Evolutionary conservation across 1,140 invertebrate genomes (phyloP).

Genomic region (Drosophila yakuba): DNA sequence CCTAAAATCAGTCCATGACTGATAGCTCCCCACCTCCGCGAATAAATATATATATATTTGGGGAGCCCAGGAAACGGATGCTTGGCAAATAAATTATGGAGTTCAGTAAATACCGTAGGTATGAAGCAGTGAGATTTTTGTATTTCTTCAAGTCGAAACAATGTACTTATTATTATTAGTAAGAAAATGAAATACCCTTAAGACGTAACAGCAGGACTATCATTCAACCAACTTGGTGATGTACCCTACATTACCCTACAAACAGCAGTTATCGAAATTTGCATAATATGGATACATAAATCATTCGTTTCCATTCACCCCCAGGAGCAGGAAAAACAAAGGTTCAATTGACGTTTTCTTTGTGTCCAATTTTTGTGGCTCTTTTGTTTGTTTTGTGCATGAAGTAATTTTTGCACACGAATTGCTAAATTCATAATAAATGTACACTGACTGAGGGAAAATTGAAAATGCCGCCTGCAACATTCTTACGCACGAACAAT

Average conservation of each 20-base stretch:
- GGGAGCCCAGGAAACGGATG: not conserved
- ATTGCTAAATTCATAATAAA: conserved; percentile 82
- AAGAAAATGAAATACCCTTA: too few relatives aligned
- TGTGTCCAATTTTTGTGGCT: conserved; percentile 41
- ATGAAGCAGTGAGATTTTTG: not conserved
- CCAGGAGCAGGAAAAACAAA: conserved; percentile 16
- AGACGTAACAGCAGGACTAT: too few relatives aligned
- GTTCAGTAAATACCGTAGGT: conserved; percentile 2
- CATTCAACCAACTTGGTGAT: too few relatives aligned
- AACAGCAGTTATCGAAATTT: conserved; percentile 25
- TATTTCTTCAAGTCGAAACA: not conserved
- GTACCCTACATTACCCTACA: not conserved
- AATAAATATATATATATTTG: conserved; percentile 1
- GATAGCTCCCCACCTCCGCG: conserved; percentile 17
- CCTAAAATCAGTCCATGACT: conserved; percentile 25
- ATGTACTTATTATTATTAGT: too few relatives aligned
- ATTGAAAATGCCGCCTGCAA: conserved; percentile 76
- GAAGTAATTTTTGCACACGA: conserved; percentile 74
- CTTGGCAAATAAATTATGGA: conserved; percentile 13
- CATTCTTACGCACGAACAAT: conserved; percentile 82
- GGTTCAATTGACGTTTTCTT: conserved; percentile 72
- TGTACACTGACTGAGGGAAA: conserved; percentile 64
- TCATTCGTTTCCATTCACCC: conserved; percentile 43
- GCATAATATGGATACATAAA: conserved; percentile 46
- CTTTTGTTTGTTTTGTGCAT: conserved; percentile 11